Percentiles rank a stretch among this genome's conserved stretches.
Evolutionary conservation across 2,113 vertebrate genomes (phyloP).

Genomic region (Emydocephalus ijimae): DNA sequence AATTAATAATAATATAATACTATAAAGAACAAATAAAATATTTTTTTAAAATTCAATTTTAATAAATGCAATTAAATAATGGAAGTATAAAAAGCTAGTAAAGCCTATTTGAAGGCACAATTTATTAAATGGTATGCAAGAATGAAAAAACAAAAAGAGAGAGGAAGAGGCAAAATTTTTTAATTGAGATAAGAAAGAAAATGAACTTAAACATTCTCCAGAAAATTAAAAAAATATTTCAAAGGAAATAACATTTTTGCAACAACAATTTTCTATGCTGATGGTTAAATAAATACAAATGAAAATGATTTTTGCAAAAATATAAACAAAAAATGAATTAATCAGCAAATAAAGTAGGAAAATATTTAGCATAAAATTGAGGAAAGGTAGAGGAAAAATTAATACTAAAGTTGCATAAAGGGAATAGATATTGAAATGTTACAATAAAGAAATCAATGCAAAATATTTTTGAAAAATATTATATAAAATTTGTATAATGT

Average conservation of each 20-base stretch:
- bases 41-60: background rate
- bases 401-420: background rate
- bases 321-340: background rate
- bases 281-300: background rate
- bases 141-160: background rate
- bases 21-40: background rate
- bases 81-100: background rate
- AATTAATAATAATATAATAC: background rate
- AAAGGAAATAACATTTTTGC: background rate
- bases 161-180: background rate
- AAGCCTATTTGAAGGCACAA: background rate
- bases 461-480: background rate
- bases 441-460: background rate
- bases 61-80: background rate
- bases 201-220: background rate
- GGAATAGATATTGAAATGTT: background rate
- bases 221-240: background rate
- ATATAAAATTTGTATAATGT: background rate
- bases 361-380: background rate
- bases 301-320: background rate
- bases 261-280: background rate
- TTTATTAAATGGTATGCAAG: background rate
- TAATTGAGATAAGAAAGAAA: background rate
- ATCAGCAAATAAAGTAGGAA: background rate
- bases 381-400: background rate